Percentiles rank a stretch among this genome's conserved stretches.
These are phyloP conservation scores for Papilio machaon DNA, from an alignment of 1,140 invertebrate genomes.

Conservation along the genomic window DNA sequence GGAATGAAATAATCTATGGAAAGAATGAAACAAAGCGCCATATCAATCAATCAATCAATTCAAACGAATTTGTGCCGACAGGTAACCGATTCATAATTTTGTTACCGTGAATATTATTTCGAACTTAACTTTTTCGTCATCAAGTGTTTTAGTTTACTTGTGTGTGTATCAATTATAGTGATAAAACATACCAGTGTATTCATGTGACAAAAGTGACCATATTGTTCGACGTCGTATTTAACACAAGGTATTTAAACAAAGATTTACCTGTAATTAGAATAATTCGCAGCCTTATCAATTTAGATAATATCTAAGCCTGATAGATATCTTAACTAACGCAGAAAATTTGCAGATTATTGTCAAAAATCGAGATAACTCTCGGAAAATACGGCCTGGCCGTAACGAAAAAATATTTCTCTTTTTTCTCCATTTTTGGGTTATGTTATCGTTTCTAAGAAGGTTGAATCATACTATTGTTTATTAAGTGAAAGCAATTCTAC, in stretches of 20 bases:
- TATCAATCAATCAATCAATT: slow-evolving; percentile 59
- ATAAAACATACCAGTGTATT: slow-evolving; percentile 45
- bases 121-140: slow-evolving; percentile 12
- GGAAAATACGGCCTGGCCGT: not conserved
- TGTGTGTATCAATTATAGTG: slow-evolving; percentile 47
- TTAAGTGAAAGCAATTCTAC: slow-evolving; percentile 28
- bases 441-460: slow-evolving; percentile 25
- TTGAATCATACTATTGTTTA: slow-evolving; percentile 32
- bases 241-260: slow-evolving; percentile 44
- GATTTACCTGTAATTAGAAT: slow-evolving; percentile 41
- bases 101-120: slow-evolving; percentile 32
- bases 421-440: slow-evolving; percentile 20
- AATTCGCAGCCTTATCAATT: slow-evolving; percentile 28
- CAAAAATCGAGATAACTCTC: slow-evolving; percentile 4
- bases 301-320: slow-evolving; percentile 20
- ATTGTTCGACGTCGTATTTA: slow-evolving; percentile 44
- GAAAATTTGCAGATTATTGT: slow-evolving; percentile 24
- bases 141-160: slow-evolving; percentile 22
- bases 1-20: not conserved
- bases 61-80: slow-evolving; percentile 49
- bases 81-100: slow-evolving; percentile 35
- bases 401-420: not conserved
- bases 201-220: slow-evolving; percentile 48
- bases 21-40: slow-evolving; percentile 44
- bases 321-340: not conserved